Evolutionary conservation across 2,888 invertebrate species (phyloP).

Genomic region (Timema podura): DNA sequence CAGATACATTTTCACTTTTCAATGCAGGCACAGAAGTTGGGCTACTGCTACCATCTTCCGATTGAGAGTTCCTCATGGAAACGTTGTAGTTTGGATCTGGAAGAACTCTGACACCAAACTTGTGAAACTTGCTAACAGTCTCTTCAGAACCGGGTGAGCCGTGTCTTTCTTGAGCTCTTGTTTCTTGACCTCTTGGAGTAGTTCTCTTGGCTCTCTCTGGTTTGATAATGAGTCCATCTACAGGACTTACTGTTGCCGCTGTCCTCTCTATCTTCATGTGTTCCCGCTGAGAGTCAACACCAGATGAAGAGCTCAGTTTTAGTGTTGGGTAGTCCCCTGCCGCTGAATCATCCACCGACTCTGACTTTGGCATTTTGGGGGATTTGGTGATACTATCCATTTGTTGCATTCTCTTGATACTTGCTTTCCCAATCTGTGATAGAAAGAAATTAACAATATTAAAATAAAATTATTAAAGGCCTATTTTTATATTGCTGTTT

Average conservation of each 20-base stretch:
- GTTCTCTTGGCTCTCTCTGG: conserved; percentile 25
- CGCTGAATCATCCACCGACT: conserved; percentile 18
- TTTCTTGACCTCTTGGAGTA: conserved; percentile 20
- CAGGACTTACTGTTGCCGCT: conserved; percentile 21
- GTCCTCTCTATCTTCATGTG: conserved; percentile 35
- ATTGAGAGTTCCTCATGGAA: not conserved
- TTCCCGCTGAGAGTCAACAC: conserved; percentile 36
- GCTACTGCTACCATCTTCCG: not conserved
- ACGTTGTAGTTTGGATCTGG: conserved; percentile 32
- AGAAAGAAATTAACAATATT: conserved; percentile 19
- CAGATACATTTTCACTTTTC: not conserved
- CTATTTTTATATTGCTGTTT: too few species aligned
- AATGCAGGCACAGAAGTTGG: not conserved
- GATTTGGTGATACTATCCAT: conserved; percentile 20
- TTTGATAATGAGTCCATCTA: conserved; percentile 27
- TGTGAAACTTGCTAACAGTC: conserved; percentile 54
- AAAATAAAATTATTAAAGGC: not conserved
- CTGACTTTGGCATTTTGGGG: conserved; percentile 11
- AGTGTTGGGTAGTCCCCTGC: conserved; percentile 45
- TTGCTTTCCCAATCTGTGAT: conserved; percentile 32
- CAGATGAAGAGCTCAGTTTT: conserved; percentile 38
- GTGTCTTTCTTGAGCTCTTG: conserved; percentile 48
- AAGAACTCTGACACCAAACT: conserved; percentile 43
- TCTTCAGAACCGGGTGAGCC: conserved; percentile 37
- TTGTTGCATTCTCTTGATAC: conserved; percentile 29